Base-by-base conservation (phyloP, 2,797 vertebrate species). In the Nothura maculosa region DNA sequence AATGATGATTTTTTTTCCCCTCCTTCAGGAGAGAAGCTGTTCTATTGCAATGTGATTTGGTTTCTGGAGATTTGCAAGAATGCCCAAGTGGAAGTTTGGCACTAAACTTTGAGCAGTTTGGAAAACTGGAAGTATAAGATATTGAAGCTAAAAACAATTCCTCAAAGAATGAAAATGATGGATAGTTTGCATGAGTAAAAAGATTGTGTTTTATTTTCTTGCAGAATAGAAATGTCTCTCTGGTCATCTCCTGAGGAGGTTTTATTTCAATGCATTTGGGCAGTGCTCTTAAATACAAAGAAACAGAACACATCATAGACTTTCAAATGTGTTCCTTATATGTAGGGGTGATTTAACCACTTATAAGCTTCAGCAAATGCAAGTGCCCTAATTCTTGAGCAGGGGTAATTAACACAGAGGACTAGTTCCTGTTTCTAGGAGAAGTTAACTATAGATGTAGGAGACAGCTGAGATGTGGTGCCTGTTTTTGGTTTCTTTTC, bases 361-460 rank as follows among this genome's bases (percentile, higher is more conserved):
- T 90, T 70, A 93, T 87, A 89, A 94, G 70, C 81, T 87, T 69
- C 62, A 42, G 84, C 73, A 93, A 78, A 81, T 73, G 60, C 73
- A 81, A 90, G 67, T 83, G 77, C 30, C 80, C 52, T 89, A 67
- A 70, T 95, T 94, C 80, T 93, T 86, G 43, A 79, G 48, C 52
- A 28, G 38, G 88, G 62, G 66, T 89, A 82, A 78, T 3, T 2
- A 92, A 45, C 60, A 38, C 52, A 67, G 81, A 93, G 73, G 73
- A 36, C 80, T 81, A 48, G 81, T 85, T 84, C 85, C 67, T 89
- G 40, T 40, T 89, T 86, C 80, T 70, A 13, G 40, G 73, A 50
- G 58, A 14, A 68, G 82, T 70, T 91, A 73, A 45, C 70, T 38
- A 14, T 68, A 66, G 76, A 48, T 91, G 55, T 27, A 36, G 63